A percentile compares a stretch with the other conserved stretches of the same genome.
Conservation (phyloP, 2,888 invertebrate genomes). For the Xanthostigma xanthostigma region DNA sequence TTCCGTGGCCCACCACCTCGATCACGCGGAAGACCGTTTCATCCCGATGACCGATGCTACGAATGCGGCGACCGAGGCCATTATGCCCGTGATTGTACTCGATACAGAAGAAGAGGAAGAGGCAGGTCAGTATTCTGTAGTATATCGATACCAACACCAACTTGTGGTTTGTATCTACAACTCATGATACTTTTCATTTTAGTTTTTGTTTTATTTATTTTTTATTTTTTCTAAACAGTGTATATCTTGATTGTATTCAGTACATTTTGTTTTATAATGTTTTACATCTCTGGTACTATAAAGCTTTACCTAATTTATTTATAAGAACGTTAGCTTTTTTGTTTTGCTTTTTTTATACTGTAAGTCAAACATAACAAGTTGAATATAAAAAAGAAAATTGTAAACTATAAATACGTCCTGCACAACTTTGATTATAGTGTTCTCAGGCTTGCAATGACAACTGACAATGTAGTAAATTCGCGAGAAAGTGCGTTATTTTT, state of each 20-base stretch:
- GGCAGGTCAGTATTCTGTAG: constrained; percentile 30
- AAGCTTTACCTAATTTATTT: no score
- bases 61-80: constrained; percentile 90
- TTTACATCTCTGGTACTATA: no score
- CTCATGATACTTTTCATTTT: background rate
- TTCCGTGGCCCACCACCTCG: constrained; percentile 42
- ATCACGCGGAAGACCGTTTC: constrained; percentile 54
- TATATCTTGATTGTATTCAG: background rate
- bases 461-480: no score
- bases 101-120: constrained; percentile 40
- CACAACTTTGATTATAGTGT: no score
- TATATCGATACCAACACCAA: constrained; percentile 1
- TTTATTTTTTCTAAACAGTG: background rate
- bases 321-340: no score
- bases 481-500: no score
- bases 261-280: background rate
- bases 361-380: no score
- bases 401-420: no score
- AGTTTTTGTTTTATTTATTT: constrained; percentile 1
- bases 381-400: no score
- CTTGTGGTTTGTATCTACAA: constrained; percentile 1
- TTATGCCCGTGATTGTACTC: constrained; percentile 80
- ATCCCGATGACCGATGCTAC: constrained; percentile 86
- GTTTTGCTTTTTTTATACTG: no score
- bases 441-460: no score